Conservation (phyloP, 2,888 invertebrate genomes). For the Parnassius apollo region DNA sequence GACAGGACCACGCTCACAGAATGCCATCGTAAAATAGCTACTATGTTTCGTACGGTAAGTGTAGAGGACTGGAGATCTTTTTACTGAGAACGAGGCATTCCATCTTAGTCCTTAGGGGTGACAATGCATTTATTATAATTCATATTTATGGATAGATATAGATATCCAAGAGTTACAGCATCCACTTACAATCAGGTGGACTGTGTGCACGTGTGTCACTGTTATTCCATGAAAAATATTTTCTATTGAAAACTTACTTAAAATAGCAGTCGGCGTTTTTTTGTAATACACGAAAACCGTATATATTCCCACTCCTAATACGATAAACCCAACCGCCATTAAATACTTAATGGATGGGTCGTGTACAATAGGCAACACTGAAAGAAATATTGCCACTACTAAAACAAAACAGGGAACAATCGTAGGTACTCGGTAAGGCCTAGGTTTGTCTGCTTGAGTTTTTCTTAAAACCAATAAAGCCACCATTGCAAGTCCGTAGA, state of each 20-base stretch:
- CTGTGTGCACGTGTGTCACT: no score
- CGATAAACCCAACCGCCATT: constrained; percentile 86
- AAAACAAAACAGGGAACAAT: constrained; percentile 87
- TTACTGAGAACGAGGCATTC: no score
- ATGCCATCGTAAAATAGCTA: no score
- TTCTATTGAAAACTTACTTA: constrained; percentile 78
- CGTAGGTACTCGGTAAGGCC: constrained; percentile 89
- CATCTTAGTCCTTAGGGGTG: no score
- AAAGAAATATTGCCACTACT: constrained; percentile 85
- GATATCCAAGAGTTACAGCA: no score
- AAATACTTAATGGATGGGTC: constrained; percentile 89
- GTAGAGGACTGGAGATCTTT: no score
- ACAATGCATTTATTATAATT: no score
- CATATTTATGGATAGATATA: no score
- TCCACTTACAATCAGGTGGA: no score
- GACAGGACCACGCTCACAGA: no score
- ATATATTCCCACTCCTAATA: constrained; percentile 86
- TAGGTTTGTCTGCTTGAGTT: constrained; percentile 83
- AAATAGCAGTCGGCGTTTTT: constrained; percentile 81
- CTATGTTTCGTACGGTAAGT: no score
- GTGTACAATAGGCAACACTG: constrained; percentile 87
- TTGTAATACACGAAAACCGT: constrained; percentile 88
- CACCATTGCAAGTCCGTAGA: constrained; percentile 91
- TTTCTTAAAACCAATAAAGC: constrained; percentile 87
- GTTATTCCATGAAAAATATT: background rate